Conservation (phyloP, 2,888 invertebrate genomes). For the Caenorhabditis japonica region DNA sequence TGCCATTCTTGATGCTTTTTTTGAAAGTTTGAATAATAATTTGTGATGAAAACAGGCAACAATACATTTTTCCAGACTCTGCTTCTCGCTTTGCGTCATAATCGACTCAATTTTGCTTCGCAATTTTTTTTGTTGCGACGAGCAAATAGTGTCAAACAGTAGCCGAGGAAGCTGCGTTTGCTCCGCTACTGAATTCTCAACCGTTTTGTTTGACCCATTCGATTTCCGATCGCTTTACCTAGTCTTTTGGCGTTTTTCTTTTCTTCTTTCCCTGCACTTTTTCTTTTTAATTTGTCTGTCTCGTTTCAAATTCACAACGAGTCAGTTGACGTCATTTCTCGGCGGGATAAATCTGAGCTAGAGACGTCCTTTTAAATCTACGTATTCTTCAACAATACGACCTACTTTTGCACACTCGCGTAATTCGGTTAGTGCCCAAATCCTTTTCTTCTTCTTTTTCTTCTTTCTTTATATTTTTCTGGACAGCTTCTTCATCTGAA, state of each 20-base stretch:
- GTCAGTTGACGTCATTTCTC: slow-evolving; percentile 15
- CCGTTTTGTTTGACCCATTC: slow-evolving; percentile 14
- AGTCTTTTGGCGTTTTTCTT: background rate
- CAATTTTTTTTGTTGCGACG: slow-evolving; percentile 6
- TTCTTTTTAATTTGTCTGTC: background rate
- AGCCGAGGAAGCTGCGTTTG: background rate
- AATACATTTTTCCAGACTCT: no score
- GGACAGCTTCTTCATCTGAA: background rate
- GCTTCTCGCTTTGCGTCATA: no score
- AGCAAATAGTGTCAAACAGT: slow-evolving; percentile 44
- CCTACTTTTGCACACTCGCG: slow-evolving; percentile 18
- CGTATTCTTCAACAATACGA: background rate
- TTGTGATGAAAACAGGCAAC: no score
- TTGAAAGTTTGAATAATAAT: no score
- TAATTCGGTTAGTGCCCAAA: slow-evolving; percentile 21
- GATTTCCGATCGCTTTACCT: background rate
- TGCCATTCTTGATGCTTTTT: no score
- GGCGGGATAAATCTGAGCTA: slow-evolving; percentile 22
- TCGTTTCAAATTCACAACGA: slow-evolving; percentile 3
- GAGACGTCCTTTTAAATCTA: slow-evolving; percentile 13
- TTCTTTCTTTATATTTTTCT: background rate
- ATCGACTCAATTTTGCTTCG: no score
- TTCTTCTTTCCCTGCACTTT: background rate
- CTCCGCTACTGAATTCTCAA: slow-evolving; percentile 7
- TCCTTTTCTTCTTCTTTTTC: background rate